A percentile compares a stretch with the other conserved stretches of the same genome.
Conservation (phyloP, 2,797 vertebrate genomes). For the Ptychobarbus kaznakovi region DNA sequence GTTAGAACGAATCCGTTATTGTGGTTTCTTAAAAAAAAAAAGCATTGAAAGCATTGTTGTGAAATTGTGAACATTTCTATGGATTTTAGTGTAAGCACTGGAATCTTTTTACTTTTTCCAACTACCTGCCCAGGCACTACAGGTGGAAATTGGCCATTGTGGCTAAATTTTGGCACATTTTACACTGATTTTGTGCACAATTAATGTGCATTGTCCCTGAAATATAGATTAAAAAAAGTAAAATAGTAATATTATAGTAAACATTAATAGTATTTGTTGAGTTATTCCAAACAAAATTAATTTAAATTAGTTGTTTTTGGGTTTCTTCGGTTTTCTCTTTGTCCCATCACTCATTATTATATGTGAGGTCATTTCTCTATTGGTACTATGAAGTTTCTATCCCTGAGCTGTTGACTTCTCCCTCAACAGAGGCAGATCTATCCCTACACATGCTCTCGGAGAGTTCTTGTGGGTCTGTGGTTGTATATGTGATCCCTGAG, state of each 20-base stretch:
- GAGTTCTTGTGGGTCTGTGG: slow-evolving; percentile 82
- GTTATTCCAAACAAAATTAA: neutral
- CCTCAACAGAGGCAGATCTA: slow-evolving; percentile 82
- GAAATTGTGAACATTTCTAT: neutral
- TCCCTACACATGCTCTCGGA: slow-evolving; percentile 80
- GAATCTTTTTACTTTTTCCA: neutral
- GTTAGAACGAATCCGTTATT: neutral
- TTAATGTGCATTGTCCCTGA: neutral
- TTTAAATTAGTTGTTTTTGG: neutral
- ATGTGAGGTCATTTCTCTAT: neutral
- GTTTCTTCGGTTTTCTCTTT: neutral
- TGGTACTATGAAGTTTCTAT: neutral
- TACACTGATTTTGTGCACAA: neutral
- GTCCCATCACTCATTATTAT: neutral
- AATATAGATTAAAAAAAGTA: neutral
- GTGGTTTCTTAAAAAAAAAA: neutral
- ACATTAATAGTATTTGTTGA: neutral
- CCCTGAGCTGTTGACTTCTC: neutral
- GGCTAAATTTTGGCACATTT: neutral
- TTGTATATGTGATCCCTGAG: slow-evolving; percentile 86
- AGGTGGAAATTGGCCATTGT: neutral
- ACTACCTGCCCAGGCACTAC: neutral
- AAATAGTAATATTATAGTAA: neutral
- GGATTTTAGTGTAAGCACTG: neutral
- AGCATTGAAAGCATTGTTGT: neutral